These are phyloP conservation scores for Spodoptera picta DNA, from an alignment of 2,888 invertebrate genomes.

Conservation along the genomic window DNA sequence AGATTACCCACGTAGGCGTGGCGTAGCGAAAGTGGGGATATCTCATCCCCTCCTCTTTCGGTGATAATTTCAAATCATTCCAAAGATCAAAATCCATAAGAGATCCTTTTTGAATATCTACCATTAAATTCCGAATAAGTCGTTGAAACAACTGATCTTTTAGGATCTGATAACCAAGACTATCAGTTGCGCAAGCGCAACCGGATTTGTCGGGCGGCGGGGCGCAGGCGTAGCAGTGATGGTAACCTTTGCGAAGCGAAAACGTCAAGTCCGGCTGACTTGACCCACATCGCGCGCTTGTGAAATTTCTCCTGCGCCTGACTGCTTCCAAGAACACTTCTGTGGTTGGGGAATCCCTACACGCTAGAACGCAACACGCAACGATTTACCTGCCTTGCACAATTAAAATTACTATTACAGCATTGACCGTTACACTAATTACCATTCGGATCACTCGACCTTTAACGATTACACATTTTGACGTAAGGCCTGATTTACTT, in stretches of 20 bases:
- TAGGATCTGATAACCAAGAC: slow-evolving; percentile 82
- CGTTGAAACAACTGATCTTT: slow-evolving; percentile 79
- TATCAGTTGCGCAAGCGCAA: slow-evolving; percentile 83
- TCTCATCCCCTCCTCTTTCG: slow-evolving; percentile 6
- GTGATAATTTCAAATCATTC: slow-evolving; percentile 6
- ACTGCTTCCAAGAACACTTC: slow-evolving; percentile 80
- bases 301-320: slow-evolving; percentile 85
- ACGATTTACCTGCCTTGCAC: slow-evolving; percentile 60
- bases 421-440: slow-evolving; percentile 20
- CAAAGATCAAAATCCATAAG: background rate
- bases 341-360: slow-evolving; percentile 79
- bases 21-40: slow-evolving; percentile 21
- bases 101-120: background rate
- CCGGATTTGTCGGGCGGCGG: slow-evolving; percentile 77
- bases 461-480: slow-evolving; percentile 31
- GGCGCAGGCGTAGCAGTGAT: slow-evolving; percentile 68
- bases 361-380: slow-evolving; percentile 50
- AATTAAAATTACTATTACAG: slow-evolving; percentile 34
- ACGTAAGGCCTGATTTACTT: slow-evolving; percentile 19
- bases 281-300: slow-evolving; percentile 85
- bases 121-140: slow-evolving; percentile 41
- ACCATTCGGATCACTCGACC: slow-evolving; percentile 14
- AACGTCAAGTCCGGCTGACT: slow-evolving; percentile 87
- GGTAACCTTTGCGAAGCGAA: slow-evolving; percentile 86
- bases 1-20: slow-evolving; percentile 31